Percentiles rank a stretch among this genome's conserved stretches.
Evolutionary conservation across 2,113 vertebrate species (phyloP).

Genomic region (Accipiter virgatus): DNA sequence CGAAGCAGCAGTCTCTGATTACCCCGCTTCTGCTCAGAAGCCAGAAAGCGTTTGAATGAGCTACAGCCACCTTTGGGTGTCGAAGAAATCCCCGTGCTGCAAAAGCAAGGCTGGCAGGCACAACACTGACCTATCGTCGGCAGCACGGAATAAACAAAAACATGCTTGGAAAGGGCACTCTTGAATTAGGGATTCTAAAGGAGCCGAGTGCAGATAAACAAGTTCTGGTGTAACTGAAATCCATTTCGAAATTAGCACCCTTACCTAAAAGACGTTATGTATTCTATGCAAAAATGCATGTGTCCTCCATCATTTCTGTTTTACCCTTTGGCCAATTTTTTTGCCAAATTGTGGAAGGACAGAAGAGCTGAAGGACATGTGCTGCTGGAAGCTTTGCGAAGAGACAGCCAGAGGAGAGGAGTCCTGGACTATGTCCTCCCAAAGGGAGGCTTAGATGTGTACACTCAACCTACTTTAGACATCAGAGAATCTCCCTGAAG

Average conservation of each 20-base stretch:
- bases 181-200: background rate
- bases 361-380: background rate
- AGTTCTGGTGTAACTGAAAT: too few species aligned
- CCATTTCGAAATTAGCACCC: fast-evolving
- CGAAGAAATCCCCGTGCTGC: background rate
- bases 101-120: background rate
- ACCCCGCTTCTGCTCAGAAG: background rate
- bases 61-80: fast-evolving
- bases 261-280: fast-evolving
- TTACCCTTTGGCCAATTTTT: background rate
- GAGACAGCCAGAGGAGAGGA: background rate
- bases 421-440: fast-evolving
- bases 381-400: background rate
- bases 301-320: background rate
- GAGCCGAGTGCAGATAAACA: background rate
- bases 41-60: background rate
- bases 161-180: background rate
- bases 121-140: fast-evolving
- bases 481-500: background rate
- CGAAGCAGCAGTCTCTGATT: fast-evolving
- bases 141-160: background rate
- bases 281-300: fast-evolving
- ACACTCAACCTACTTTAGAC: background rate
- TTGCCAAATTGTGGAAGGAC: background rate
- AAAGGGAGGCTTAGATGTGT: too few species aligned